phyloP scores from a whole-genome alignment of 2,888 invertebrate genomes.

The Cataglyphis cursor region DNA sequence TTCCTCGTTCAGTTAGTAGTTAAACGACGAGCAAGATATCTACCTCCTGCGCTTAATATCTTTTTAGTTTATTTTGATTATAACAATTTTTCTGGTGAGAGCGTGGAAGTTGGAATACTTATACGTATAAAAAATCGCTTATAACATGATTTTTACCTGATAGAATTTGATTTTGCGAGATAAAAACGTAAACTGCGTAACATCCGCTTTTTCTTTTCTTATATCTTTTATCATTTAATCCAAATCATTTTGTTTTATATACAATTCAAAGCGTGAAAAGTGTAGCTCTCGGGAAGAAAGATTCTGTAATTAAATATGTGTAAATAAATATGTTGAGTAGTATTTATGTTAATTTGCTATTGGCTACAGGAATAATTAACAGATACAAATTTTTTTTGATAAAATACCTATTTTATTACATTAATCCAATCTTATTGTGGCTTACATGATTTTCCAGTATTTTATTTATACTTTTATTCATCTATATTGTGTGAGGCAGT shows the following conservation, averaged over 20 bases:
- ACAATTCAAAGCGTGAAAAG: background rate
- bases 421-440: constrained; percentile 13
- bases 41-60: constrained; percentile 67
- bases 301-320: constrained; percentile 14
- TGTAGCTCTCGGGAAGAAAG: background rate
- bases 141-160: background rate
- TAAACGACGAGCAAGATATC: constrained; percentile 61
- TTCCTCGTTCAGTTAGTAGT: constrained; percentile 59
- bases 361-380: background rate
- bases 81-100: background rate
- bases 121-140: constrained; percentile 1
- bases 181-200: background rate
- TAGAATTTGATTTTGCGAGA: constrained; percentile 3
- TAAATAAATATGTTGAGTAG: constrained; percentile 33
- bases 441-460: constrained; percentile 11
- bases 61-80: constrained; percentile 37
- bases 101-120: background rate
- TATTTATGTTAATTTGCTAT: constrained; percentile 15
- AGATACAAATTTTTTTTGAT: background rate
- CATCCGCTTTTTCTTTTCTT: background rate
- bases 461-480: background rate
- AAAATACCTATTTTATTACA: background rate
- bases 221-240: background rate
- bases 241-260: constrained; percentile 8
- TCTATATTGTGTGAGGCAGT: background rate